These are phyloP conservation scores for Emys orbicularis DNA, from an alignment of 2,797 vertebrate species.

Conservation along the genomic window DNA sequence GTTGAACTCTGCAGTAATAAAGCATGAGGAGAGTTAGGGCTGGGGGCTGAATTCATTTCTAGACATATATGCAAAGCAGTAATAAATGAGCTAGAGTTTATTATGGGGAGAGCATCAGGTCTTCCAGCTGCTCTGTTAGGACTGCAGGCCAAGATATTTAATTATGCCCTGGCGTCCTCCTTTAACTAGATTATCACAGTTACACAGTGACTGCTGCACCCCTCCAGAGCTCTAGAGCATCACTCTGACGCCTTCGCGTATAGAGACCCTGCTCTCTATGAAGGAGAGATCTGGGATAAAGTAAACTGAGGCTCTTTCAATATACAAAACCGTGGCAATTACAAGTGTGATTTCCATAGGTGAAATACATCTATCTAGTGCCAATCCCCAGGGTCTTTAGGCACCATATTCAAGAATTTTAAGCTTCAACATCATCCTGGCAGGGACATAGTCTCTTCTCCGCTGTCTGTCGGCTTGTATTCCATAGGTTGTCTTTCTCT, in stretches of 20 bases:
- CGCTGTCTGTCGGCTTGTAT: accelerated
- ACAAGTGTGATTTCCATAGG: accelerated
- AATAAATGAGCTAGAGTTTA: conserved; percentile 45
- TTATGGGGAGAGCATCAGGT: conserved; percentile 27
- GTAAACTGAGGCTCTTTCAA: background rate
- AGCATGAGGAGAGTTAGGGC: background rate
- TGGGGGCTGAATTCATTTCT: conserved; percentile 30
- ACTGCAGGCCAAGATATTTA: conserved; percentile 60
- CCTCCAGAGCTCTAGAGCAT: background rate
- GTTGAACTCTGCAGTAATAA: background rate
- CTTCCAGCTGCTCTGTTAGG: conserved; percentile 49
- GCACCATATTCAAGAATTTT: accelerated
- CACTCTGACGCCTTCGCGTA: background rate
- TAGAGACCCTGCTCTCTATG: background rate
- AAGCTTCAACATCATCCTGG: background rate
- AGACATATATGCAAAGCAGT: conserved; percentile 28
- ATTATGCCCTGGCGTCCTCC: conserved; percentile 32
- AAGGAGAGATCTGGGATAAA: background rate
- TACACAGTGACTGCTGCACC: conserved; percentile 41
- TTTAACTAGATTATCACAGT: conserved; percentile 66
- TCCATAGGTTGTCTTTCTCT: background rate
- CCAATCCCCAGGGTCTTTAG: background rate
- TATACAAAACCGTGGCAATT: background rate
- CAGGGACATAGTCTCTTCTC: accelerated
- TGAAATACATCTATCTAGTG: background rate